Evolutionary conservation across 1,140 invertebrate genomes (phyloP).

Genomic region (honey bee (Apis mellifera)): Amel_HAv3.1 CM009936.2:5956501-5957000

Average conservation of each 20-base stretch:
- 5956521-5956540: slow-evolving; percentile 65
- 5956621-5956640: slow-evolving; percentile 80
- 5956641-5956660: slow-evolving; percentile 81
- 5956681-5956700: slow-evolving; percentile 66
- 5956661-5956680: slow-evolving; percentile 65
- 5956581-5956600: slow-evolving; percentile 79
- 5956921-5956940: neutral
- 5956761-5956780: slow-evolving; percentile 40
- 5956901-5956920: slow-evolving; percentile 29
- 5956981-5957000: neutral
- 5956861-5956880: slow-evolving; percentile 49
- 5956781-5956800: slow-evolving; percentile 34
- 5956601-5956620: slow-evolving; percentile 80
- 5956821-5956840: slow-evolving; percentile 48
- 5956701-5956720: slow-evolving; percentile 75
- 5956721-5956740: slow-evolving; percentile 70
- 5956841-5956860: slow-evolving; percentile 32
- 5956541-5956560: slow-evolving; percentile 68
- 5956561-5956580: slow-evolving; percentile 72
- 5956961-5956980: neutral
- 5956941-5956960: neutral
- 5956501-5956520: slow-evolving; percentile 16
- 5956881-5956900: slow-evolving; percentile 50
- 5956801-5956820: slow-evolving; percentile 61
- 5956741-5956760: slow-evolving; percentile 64